A percentile compares a stretch with the other conserved stretches of the same genome.
These are phyloP conservation scores for Craseonycteris thonglongyai DNA, from an alignment of 2,113 vertebrate genomes.

Conservation along the genomic window DNA sequence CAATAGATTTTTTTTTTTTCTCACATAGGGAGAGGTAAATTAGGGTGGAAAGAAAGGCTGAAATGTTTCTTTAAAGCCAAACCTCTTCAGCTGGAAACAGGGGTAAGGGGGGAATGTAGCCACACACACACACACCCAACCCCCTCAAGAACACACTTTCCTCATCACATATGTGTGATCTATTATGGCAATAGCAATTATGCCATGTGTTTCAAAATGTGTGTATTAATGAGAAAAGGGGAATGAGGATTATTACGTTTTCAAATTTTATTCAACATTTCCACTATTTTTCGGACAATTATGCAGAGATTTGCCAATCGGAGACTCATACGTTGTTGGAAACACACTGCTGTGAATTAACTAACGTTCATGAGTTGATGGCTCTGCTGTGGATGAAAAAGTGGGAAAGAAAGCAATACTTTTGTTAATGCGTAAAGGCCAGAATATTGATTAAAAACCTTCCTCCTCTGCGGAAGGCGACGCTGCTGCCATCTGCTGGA, in stretches of 20 bases:
- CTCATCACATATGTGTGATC: neutral
- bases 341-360: neutral
- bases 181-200: neutral
- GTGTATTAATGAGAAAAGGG: neutral
- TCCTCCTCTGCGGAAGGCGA: neutral
- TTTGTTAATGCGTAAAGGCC: neutral
- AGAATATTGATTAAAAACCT: too few relatives aligned
- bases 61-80: neutral
- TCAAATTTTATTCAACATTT: neutral
- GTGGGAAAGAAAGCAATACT: neutral
- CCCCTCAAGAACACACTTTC: neutral
- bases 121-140: too few relatives aligned
- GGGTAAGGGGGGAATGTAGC: neutral
- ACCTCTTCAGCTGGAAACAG: neutral
- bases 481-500: slow-evolving; percentile 27
- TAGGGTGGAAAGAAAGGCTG: neutral
- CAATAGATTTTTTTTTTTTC: neutral
- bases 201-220: neutral
- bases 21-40: neutral
- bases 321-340: neutral
- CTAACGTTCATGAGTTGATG: neutral
- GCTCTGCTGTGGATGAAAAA: neutral
- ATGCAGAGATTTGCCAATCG: neutral
- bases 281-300: neutral
- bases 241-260: neutral